Percentiles rank a stretch among this genome's conserved stretches.
These are phyloP conservation scores for Cerastoderma edule DNA, from an alignment of 2,888 invertebrate species.

Conservation along the genomic window DNA sequence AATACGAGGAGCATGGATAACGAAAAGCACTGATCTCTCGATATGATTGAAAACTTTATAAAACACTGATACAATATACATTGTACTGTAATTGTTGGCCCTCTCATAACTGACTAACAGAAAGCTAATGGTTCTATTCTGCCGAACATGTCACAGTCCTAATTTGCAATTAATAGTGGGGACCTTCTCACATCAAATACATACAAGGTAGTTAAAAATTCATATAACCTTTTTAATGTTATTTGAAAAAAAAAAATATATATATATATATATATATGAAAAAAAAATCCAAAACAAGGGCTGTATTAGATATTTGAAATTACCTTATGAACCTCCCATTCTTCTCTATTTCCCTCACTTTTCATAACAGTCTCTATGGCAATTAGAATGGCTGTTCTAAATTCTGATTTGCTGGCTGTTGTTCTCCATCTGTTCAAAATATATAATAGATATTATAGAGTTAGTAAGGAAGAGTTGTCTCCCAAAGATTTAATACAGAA, in stretches of 20 bases:
- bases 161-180: background rate
- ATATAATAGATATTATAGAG: no score
- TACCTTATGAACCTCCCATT: conserved; percentile 68
- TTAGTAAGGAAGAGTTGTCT: no score
- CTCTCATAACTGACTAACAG: no score
- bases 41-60: no score
- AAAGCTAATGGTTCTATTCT: no score
- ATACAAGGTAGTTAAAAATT: background rate
- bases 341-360: conserved; percentile 51
- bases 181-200: background rate
- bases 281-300: background rate
- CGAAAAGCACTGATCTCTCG: no score
- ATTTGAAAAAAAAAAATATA: background rate
- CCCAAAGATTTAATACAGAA: no score
- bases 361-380: conserved; percentile 48
- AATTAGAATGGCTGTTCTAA: conserved; percentile 39
- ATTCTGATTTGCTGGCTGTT: conserved; percentile 34
- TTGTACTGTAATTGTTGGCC: no score
- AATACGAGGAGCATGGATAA: no score
- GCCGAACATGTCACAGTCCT: background rate
- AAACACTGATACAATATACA: no score
- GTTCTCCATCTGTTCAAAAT: conserved; percentile 66
- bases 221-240: background rate
- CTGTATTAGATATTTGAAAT: background rate
- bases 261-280: background rate